phyloP scores from a whole-genome alignment of 2,888 invertebrate species.

The Eubasilissa splendida region DNA sequence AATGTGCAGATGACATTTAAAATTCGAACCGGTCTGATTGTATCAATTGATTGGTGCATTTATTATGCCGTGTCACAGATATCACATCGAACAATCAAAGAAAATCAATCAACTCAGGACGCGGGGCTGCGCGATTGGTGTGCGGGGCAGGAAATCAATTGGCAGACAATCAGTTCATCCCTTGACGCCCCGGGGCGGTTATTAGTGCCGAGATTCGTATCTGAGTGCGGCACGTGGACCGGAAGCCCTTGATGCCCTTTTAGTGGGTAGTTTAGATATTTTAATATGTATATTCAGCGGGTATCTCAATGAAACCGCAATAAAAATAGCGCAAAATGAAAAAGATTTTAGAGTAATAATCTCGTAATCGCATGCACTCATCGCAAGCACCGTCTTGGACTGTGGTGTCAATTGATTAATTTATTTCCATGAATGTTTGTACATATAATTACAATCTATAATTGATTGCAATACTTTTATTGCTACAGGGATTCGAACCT shows the following conservation, averaged over 20 bases:
- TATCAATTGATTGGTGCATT: constrained; percentile 14
- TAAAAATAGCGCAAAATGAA: too few relatives aligned
- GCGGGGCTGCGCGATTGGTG: constrained; percentile 51
- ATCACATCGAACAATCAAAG: constrained; percentile 43
- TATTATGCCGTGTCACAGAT: constrained; percentile 26
- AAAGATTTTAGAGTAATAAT: too few relatives aligned
- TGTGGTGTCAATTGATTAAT: too few relatives aligned
- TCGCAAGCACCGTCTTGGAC: too few relatives aligned
- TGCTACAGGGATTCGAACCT: too few relatives aligned
- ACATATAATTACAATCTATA: too few relatives aligned
- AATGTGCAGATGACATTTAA: constrained; percentile 5
- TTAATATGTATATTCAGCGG: not conserved
- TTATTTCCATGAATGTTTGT: too few relatives aligned
- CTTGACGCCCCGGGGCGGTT: constrained; percentile 36
- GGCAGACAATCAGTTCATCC: constrained; percentile 55
- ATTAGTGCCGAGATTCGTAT: constrained; percentile 16
- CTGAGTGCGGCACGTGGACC: not conserved
- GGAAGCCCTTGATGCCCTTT: not conserved
- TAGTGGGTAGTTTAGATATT: not conserved
- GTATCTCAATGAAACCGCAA: not conserved
- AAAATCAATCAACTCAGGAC: constrained; percentile 52
- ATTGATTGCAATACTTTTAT: too few relatives aligned
- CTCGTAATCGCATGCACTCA: too few relatives aligned
- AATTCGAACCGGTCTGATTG: constrained; percentile 24
- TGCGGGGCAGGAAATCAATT: constrained; percentile 52